phyloP scores from a whole-genome alignment of 2,113 vertebrate species.

The Petromus typicus region DNA sequence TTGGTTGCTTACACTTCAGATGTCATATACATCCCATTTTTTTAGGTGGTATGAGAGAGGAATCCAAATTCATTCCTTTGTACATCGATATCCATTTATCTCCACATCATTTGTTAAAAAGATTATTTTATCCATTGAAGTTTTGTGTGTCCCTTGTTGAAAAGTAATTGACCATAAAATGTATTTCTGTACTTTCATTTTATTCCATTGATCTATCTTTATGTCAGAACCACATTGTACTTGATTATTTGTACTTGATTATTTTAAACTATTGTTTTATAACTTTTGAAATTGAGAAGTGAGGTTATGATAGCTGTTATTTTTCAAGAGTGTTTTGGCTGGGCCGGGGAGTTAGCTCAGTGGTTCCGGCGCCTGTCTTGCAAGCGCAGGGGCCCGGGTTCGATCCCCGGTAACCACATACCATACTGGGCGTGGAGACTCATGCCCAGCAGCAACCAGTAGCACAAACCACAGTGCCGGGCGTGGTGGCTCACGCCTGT shows the following conservation, averaged over 20 bases:
- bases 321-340: not conserved
- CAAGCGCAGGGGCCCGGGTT: too few relatives aligned
- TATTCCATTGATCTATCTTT: not conserved
- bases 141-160: not conserved
- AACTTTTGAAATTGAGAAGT: not conserved
- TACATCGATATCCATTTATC: not conserved
- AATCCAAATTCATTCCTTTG: not conserved
- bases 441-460: too few relatives aligned
- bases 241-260: not conserved
- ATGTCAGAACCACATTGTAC: not conserved
- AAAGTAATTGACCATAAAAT: conserved; percentile 32
- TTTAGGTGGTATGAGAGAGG: not conserved
- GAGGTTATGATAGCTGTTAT: not conserved
- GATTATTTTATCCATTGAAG: not conserved
- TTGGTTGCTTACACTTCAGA: not conserved
- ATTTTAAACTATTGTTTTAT: not conserved
- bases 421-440: too few relatives aligned
- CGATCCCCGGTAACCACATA: too few relatives aligned
- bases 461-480: too few relatives aligned
- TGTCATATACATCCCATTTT: not conserved
- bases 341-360: too few relatives aligned
- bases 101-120: not conserved
- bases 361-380: too few relatives aligned
- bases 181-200: not conserved
- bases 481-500: too few relatives aligned